phyloP scores from a whole-genome alignment of 2,113 vertebrate genomes.

The Zingel zingel region DNA sequence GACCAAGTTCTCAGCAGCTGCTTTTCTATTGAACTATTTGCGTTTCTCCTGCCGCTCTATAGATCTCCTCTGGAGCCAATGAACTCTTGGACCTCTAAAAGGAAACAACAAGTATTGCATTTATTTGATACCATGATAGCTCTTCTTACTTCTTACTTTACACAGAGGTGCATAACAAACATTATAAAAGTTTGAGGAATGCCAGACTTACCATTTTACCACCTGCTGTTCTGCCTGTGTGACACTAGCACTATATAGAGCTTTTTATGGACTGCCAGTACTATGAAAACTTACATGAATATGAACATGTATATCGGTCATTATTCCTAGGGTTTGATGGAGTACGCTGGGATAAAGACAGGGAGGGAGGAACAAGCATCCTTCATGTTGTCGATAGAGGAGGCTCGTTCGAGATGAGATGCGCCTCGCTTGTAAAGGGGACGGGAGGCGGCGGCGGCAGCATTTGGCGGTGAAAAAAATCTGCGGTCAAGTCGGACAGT shows the following conservation, averaged over 20 bases:
- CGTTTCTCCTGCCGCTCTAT: neutral
- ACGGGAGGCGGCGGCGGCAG: too few relatives aligned
- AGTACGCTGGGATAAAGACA: too few relatives aligned
- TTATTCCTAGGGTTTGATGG: too few relatives aligned
- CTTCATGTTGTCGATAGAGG: too few relatives aligned
- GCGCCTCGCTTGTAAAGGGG: too few relatives aligned
- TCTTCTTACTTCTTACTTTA: too few relatives aligned
- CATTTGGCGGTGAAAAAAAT: too few relatives aligned
- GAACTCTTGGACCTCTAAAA: neutral
- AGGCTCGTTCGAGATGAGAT: too few relatives aligned
- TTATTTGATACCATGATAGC: slow-evolving; percentile 12
- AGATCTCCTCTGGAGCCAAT: neutral
- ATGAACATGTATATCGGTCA: neutral
- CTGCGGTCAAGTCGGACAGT: too few relatives aligned
- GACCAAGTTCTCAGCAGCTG: slow-evolving; percentile 32
- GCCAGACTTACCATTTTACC: neutral
- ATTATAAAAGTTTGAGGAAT: neutral
- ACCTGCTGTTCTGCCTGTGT: neutral
- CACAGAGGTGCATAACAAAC: neutral
- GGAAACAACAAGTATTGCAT: neutral
- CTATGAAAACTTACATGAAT: neutral
- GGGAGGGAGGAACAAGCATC: too few relatives aligned
- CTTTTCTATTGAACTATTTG: slow-evolving; percentile 3
- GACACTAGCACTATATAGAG: neutral
- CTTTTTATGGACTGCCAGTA: neutral